Evolutionary conservation across 2,888 invertebrate species (phyloP).

Genomic region (Perdita meconis): DNA sequence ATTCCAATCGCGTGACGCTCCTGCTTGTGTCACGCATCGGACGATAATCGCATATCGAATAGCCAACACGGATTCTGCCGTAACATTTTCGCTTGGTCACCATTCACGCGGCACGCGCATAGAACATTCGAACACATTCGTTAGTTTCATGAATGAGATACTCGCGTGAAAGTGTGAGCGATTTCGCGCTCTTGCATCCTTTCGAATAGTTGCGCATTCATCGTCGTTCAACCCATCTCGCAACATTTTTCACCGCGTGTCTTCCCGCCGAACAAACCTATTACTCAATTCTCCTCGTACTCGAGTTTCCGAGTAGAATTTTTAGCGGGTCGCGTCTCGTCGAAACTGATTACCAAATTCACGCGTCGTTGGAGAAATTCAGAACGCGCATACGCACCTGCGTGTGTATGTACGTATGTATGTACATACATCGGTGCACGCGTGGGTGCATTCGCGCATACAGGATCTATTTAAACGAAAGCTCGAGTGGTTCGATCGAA

Average conservation of each 20-base stretch:
- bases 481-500: too few relatives aligned
- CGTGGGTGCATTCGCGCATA: too few relatives aligned
- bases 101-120: background rate
- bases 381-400: too few relatives aligned
- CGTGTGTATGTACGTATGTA: background rate
- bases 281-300: constrained; percentile 21
- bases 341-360: constrained; percentile 5
- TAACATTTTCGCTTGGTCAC: constrained; percentile 1
- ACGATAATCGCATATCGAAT: constrained; percentile 33
- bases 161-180: background rate
- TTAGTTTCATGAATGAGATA: too few relatives aligned
- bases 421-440: background rate
- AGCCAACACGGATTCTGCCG: background rate
- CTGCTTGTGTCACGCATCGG: background rate
- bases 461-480: too few relatives aligned
- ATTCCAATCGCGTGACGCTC: background rate
- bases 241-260: constrained; percentile 47
- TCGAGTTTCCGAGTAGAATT: constrained; percentile 25
- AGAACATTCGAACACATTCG: background rate
- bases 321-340: background rate
- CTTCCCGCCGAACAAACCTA: constrained; percentile 23
- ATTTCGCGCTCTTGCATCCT: constrained; percentile 12
- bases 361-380: constrained; percentile 13
- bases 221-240: constrained; percentile 40
- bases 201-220: constrained; percentile 40